Evolutionary conservation across 2,888 invertebrate species (phyloP).

Genomic region (Crematogaster levior): DNA sequence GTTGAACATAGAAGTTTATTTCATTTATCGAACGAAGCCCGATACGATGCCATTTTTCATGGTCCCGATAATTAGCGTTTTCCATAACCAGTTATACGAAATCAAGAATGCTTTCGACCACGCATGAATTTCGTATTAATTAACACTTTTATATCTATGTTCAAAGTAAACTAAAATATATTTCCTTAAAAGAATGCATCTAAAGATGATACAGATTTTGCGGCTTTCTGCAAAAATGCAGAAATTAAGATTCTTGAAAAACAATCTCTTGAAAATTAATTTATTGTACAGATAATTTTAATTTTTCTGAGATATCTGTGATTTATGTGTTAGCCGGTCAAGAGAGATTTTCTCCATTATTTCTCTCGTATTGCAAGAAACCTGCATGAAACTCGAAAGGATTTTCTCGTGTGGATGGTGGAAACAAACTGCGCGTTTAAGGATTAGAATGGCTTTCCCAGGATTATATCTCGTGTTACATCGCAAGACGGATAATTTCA

Average conservation of each 20-base stretch:
- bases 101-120: neutral
- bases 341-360: slow-evolving; percentile 13
- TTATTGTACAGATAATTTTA: neutral
- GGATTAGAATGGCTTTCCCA: slow-evolving; percentile 38
- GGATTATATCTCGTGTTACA: slow-evolving; percentile 13
- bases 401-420: slow-evolving; percentile 11
- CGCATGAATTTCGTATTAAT: neutral
- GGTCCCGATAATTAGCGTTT: neutral
- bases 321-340: neutral
- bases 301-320: neutral
- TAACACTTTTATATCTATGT: neutral
- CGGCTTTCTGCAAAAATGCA: too few relatives aligned
- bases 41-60: neutral
- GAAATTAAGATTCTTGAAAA: too few relatives aligned
- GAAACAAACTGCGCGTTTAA: slow-evolving; percentile 44
- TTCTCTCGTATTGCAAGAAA: neutral
- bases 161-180: neutral
- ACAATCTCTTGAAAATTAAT: neutral
- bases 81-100: slow-evolving; percentile 21
- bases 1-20: slow-evolving; percentile 11
- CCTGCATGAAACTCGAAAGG: neutral
- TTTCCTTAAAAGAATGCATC: neutral
- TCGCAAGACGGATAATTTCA: slow-evolving; percentile 15
- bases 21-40: neutral
- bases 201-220: neutral